A percentile compares a stretch with the other conserved stretches of the same genome.
phyloP scores from a whole-genome alignment of 2,797 vertebrate genomes.

The Cossypha caffra region DNA sequence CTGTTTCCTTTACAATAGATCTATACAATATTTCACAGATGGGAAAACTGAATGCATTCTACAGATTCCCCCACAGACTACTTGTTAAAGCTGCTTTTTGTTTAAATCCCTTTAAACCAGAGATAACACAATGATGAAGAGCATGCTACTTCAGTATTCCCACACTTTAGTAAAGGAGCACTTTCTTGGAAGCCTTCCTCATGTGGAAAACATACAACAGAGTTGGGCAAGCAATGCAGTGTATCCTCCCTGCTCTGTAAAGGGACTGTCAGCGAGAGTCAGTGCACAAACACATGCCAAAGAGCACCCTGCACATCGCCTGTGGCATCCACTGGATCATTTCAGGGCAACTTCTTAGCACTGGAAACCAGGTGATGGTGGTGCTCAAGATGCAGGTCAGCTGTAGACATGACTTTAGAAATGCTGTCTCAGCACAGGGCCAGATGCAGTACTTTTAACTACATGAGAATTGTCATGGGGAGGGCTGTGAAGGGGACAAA shows the following conservation, averaged over 20 bases:
- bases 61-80: constrained; percentile 34
- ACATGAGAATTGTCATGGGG: background rate
- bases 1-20: constrained; percentile 62
- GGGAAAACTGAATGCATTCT: constrained; percentile 29
- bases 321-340: background rate
- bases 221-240: background rate
- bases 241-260: background rate
- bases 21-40: constrained; percentile 68
- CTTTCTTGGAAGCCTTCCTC: background rate
- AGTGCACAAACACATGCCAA: background rate
- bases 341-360: background rate
- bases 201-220: background rate
- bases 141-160: constrained; percentile 36
- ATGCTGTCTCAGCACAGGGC: background rate
- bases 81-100: constrained; percentile 53
- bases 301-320: background rate
- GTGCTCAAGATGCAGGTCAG: background rate
- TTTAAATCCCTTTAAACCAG: background rate
- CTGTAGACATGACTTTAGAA: background rate
- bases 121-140: constrained; percentile 31
- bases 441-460: background rate
- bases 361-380: background rate
- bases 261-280: background rate
- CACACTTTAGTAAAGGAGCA: constrained; percentile 3
- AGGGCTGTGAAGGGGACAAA: background rate